Evolutionary conservation across 2,797 vertebrate species (phyloP), one percentile per base, ranked within the genome.

Genomic region (Buphagus erythrorhynchus): DNA sequence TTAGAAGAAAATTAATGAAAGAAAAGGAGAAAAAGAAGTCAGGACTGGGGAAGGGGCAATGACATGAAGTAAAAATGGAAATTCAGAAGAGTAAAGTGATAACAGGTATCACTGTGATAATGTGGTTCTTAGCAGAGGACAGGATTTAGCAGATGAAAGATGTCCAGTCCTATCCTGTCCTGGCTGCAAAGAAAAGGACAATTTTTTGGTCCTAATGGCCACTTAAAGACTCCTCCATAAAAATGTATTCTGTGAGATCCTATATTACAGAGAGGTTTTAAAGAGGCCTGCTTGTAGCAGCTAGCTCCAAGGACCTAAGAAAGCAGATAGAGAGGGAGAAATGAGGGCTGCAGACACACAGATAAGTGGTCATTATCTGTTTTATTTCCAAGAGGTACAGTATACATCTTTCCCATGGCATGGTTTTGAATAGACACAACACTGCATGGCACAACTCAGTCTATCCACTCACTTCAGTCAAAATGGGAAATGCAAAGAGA

Each of bases 351-450:
- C 45, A 80, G 52, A 83, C 38, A 46, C 22, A 63, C 10, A 24
- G n/a, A 35, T 28, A 61, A 59, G 58, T 42, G 57, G 45, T 25
- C 26, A 65, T 46, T 49, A 77, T 84, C 31, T 13, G 3, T 31
- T 95, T 95, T 95, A 91, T 94, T 95, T 91, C 63, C 42, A 94
- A 43, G 15, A 74, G 45, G 24, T 83, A 74, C 17, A 59, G n/a
- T 10, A 59, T 16, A 82, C 48, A 87, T 5, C 48, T 86, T 84
- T 57, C 65, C 61, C 16, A 61, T 6, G 63, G 36, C 45, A 68
- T 33, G 65, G 38, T 54, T 94, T 90, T 68, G 52, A 90, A 77
- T 4, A 89, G 75, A 67, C 29, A 59, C 19, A 78, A 59, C 21
- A 52, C 16, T 48, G 24, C n/a, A 40, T 13, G 25, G 22, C 68